Evolutionary conservation across 2,888 invertebrate genomes (phyloP).

Genomic region (Cheilosia soror): DNA sequence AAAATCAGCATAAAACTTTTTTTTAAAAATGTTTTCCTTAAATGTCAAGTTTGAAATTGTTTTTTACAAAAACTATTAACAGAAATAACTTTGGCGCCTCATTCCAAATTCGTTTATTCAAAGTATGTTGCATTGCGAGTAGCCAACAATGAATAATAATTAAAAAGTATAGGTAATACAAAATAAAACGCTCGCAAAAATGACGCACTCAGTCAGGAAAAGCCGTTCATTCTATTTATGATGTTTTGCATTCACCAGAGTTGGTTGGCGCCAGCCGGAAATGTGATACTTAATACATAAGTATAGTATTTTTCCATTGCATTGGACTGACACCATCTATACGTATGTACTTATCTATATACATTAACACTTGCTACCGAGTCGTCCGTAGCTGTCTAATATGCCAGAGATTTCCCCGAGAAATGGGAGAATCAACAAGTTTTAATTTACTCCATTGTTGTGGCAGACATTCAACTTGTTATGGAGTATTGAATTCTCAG

Average conservation of each 20-base stretch:
- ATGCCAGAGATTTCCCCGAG: constrained; percentile 21
- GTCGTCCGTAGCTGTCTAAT: constrained; percentile 18
- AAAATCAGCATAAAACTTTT: no score
- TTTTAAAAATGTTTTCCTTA: no score
- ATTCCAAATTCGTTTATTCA: not conserved
- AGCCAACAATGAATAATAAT: constrained; percentile 18
- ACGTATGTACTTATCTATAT: not conserved
- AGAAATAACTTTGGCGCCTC: no score
- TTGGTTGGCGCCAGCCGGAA: constrained; percentile 57
- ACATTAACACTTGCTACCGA: not conserved
- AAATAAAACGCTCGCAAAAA: not conserved
- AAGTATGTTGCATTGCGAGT: not conserved
- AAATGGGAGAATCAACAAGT: constrained; percentile 45
- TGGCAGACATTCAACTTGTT: constrained; percentile 35
- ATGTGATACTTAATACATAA: constrained; percentile 46
- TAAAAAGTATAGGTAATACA: constrained; percentile 5
- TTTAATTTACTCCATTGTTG: constrained; percentile 49
- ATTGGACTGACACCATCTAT: constrained; percentile 7
- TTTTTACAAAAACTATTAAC: no score
- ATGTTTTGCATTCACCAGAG: constrained; percentile 1
- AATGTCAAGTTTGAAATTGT: no score
- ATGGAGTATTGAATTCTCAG: constrained; percentile 27
- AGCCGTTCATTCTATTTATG: constrained; percentile 4
- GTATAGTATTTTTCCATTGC: constrained; percentile 37
- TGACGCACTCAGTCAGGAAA: constrained; percentile 14